phyloP scores from a whole-genome alignment of 1,140 invertebrate species.

The Drosophila leontia region DNA sequence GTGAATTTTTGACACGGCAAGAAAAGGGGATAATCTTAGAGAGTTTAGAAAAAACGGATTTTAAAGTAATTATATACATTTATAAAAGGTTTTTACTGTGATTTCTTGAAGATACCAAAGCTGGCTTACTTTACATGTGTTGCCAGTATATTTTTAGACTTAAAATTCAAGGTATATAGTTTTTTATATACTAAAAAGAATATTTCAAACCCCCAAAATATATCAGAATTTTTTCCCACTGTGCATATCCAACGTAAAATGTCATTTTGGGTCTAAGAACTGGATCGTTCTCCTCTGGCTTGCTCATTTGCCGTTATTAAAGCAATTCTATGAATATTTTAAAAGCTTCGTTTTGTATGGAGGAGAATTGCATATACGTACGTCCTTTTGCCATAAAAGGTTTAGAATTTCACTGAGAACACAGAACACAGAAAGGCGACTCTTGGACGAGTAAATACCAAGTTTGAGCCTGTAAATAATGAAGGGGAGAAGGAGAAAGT shows the following conservation, averaged over 20 bases:
- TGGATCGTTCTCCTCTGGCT: conserved; percentile 32
- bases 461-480: conserved; percentile 62
- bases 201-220: too few species aligned
- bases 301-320: conserved; percentile 79
- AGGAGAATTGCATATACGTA: background rate
- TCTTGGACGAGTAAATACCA: conserved; percentile 58
- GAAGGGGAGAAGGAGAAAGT: background rate
- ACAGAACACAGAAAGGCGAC: conserved; percentile 32
- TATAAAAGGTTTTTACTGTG: background rate
- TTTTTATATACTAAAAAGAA: too few species aligned
- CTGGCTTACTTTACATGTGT: too few species aligned
- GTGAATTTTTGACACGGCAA: background rate
- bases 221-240: background rate
- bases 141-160: too few species aligned
- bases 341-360: conserved; percentile 52
- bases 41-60: background rate
- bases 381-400: conserved; percentile 53
- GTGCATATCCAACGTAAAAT: background rate
- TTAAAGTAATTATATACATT: background rate
- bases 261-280: conserved; percentile 39
- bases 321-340: conserved; percentile 83
- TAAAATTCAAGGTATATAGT: too few species aligned
- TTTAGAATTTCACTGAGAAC: conserved; percentile 66
- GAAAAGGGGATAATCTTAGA: background rate
- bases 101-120: background rate